Evolutionary conservation across 2,113 vertebrate species (phyloP).

Genomic region (Heterocephalus glaber): DNA sequence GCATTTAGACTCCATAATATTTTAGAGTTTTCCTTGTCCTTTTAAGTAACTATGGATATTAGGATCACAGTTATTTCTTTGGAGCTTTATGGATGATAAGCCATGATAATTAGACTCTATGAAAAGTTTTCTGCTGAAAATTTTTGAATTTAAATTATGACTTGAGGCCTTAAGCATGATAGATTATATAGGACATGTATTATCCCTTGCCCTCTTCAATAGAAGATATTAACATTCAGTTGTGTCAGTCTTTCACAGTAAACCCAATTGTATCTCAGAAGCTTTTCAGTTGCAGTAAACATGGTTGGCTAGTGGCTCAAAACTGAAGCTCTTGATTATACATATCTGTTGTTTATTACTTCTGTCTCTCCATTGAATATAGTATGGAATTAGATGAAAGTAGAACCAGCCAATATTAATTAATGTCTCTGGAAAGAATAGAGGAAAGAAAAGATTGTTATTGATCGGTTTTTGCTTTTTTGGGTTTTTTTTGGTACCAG

Average conservation of each 20-base stretch:
- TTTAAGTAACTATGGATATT: conserved; percentile 2
- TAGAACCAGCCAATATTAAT: neutral
- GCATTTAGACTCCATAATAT: neutral
- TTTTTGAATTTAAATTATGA: neutral
- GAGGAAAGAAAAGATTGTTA: neutral
- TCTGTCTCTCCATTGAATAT: neutral
- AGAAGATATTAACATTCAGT: neutral
- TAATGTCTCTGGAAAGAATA: neutral
- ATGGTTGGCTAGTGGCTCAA: neutral
- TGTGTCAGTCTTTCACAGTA: neutral
- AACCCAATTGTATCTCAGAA: neutral
- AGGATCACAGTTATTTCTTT: conserved; percentile 27
- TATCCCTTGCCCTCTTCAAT: neutral
- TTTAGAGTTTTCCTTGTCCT: neutral
- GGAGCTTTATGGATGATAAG: neutral
- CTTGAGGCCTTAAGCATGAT: neutral
- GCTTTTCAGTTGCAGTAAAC: neutral
- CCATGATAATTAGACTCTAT: neutral
- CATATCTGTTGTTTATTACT: neutral
- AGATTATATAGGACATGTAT: neutral
- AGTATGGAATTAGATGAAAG: neutral
- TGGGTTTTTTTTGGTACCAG: no score
- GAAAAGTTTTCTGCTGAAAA: conserved; percentile 24
- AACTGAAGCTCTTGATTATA: neutral
- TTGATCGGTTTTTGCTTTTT: no score